Percentiles rank a stretch among this genome's conserved stretches.
Conservation (phyloP, 2,113 vertebrate species). For the Cisticola juncidis region DNA sequence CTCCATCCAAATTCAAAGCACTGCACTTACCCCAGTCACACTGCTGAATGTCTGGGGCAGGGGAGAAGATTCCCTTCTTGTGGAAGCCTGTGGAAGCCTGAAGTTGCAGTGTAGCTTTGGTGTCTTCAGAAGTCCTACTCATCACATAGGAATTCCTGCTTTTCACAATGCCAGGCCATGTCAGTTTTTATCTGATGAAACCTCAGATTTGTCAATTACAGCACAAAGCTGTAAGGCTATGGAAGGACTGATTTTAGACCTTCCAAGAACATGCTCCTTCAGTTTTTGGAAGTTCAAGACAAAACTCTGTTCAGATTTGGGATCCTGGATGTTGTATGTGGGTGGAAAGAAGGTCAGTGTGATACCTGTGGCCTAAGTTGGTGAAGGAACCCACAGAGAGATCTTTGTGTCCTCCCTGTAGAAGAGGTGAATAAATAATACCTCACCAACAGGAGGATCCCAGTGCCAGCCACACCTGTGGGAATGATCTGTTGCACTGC, state of each 20-base stretch:
- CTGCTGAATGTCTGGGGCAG: background rate
- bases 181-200: background rate
- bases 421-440: background rate
- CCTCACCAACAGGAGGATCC: background rate
- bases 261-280: background rate
- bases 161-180: background rate
- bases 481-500: background rate
- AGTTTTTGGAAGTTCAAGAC: background rate
- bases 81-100: background rate
- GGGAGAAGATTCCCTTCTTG: background rate
- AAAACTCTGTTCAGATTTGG: background rate
- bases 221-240: background rate
- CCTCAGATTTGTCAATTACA: background rate
- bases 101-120: background rate
- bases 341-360: background rate
- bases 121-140: background rate
- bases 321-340: background rate
- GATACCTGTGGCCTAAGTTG: background rate
- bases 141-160: rapidly evolving
- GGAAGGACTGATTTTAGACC: background rate
- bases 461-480: too few species aligned
- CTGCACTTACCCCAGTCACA: background rate
- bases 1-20: background rate
- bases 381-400: background rate
- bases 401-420: background rate